phyloP scores from a whole-genome alignment of 2,888 invertebrate species.

The Platycheirus albimanus region DNA sequence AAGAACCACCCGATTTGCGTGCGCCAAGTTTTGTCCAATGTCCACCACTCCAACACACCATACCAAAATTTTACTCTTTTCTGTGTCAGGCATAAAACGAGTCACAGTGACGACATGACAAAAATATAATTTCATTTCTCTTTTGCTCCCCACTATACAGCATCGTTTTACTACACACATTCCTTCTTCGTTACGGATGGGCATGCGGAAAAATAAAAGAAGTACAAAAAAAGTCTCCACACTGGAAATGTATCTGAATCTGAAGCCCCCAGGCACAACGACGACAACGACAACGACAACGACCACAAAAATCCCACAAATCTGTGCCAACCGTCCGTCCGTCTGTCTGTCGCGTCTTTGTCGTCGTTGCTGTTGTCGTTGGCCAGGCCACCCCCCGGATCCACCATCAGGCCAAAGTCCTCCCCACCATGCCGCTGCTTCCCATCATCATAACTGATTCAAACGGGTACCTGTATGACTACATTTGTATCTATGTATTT shows the following conservation, averaged over 20 bases:
- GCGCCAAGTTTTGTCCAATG: slow-evolving; percentile 11
- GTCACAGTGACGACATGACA: slow-evolving; percentile 64
- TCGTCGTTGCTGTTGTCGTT: no score
- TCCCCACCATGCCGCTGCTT: slow-evolving; percentile 32
- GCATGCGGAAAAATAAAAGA: slow-evolving; percentile 64
- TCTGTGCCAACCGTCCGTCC: slow-evolving; percentile 66
- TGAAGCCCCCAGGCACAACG: slow-evolving; percentile 39
- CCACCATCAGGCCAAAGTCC: slow-evolving; percentile 3
- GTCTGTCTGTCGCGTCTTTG: slow-evolving; percentile 5
- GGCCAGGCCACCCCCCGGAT: slow-evolving; percentile 11
- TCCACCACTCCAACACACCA: neutral
- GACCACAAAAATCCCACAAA: slow-evolving; percentile 74
- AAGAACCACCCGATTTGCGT: slow-evolving; percentile 53
- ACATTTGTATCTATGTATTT: slow-evolving; percentile 33
- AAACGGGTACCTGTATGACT: slow-evolving; percentile 53
- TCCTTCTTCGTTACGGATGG: slow-evolving; percentile 72
- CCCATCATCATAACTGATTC: slow-evolving; percentile 64
- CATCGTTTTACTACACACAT: slow-evolving; percentile 40
- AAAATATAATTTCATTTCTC: slow-evolving; percentile 57
- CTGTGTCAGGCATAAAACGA: slow-evolving; percentile 60
- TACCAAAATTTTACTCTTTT: slow-evolving; percentile 26
- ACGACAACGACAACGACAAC: slow-evolving; percentile 47
- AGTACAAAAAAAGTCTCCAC: slow-evolving; percentile 21
- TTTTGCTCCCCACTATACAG: slow-evolving; percentile 33
- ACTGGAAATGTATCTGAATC: slow-evolving; percentile 3